These are phyloP conservation scores for Micromussa lordhowensis DNA, from an alignment of 92 coral and sea anemone genomes.

Conservation along the genomic window DNA sequence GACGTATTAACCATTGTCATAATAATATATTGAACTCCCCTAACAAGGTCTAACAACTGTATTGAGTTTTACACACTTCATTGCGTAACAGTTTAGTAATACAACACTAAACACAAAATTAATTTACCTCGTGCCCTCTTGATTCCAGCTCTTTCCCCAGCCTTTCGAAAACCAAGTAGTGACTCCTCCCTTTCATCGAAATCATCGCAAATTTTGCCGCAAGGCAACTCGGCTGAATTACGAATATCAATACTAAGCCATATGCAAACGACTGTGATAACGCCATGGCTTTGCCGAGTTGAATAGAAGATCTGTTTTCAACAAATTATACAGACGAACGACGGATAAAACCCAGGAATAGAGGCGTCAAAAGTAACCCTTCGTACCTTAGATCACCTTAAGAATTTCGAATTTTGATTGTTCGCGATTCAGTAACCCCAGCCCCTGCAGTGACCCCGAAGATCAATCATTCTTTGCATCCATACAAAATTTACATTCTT, in stretches of 20 bases:
- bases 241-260: background rate
- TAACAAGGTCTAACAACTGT: background rate
- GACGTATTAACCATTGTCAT: no score
- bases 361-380: no score
- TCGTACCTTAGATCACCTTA: no score
- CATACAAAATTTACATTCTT: no score
- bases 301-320: no score
- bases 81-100: background rate
- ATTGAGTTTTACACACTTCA: background rate
- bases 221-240: constrained; percentile 11
- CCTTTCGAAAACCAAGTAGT: constrained; percentile 21
- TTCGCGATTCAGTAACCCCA: no score
- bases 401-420: no score
- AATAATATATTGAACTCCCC: background rate
- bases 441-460: no score
- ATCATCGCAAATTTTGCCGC: constrained; percentile 28
- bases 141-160: constrained; percentile 6
- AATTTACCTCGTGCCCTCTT: constrained; percentile 31
- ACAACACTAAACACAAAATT: background rate
- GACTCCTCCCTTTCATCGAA: constrained; percentile 15
- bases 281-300: background rate
- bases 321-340: no score
- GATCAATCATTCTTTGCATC: no score
- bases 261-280: background rate
- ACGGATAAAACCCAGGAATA: no score